Evolutionary conservation across 2,888 invertebrate genomes (phyloP), one percentile per base, ranked within the genome.

Genomic region (Amphipoea oculea): DNA sequence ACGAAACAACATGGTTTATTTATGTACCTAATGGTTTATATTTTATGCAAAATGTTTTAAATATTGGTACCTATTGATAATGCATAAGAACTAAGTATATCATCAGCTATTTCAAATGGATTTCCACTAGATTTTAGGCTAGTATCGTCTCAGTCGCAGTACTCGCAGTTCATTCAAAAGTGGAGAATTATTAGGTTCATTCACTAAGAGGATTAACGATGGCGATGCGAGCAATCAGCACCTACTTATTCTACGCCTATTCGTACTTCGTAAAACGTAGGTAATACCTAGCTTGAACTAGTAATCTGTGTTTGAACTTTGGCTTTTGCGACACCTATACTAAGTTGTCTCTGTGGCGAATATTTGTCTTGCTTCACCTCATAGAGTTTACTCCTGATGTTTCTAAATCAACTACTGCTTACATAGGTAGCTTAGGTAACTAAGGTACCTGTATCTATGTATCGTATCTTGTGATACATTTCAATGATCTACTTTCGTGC

Each of bases 401-500:
- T 81, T 74, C 51, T 17, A 45, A 82, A 80, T 80, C n/a, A 45
- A 42, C 23, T 67, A 70, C 45, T 72, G n/a, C 17, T 40, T n/a
- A 62, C 48, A 60, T n/a, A 29, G 29, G 36, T 45, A 40, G 12
- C n/a, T 17, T 17, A 60, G 4, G 23, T 62, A 29, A 6, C 42
- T 42, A 54, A 77, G 36, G 42, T 48, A 69, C 36, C 78, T 48
- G 54, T 48, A 54, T 1, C 14, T 20, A 42, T 62, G 71, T 29
- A 48, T 77, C 45, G n/a, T 66, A 63, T 81, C 71, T 63, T 73
- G 63, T 45, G 54, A 77, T 66, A 73, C 40, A 73, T 78, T 86
- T 82, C 82, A 80, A 74, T 87, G 80, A 81, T 83, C 86, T 83
- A 83, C 78, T 79, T 85, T 80, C 66, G 62, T 60, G 65, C 29